Conservation (phyloP, 2,797 vertebrate species). For the Carapus acus region DNA sequence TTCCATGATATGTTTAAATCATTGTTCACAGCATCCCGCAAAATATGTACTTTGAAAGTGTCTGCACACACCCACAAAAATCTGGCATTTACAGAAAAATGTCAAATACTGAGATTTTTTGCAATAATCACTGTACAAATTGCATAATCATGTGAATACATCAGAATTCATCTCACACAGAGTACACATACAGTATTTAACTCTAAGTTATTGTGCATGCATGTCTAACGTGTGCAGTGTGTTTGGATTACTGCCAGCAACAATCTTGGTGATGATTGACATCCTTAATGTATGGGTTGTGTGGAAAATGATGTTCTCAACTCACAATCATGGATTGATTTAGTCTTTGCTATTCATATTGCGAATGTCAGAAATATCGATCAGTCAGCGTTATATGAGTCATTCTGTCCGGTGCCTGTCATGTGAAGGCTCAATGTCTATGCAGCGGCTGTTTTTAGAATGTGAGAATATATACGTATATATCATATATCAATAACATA, state of each 20-base stretch:
- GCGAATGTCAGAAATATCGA: constrained; percentile 13
- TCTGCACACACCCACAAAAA: constrained; percentile 56
- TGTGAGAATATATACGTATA: constrained; percentile 3
- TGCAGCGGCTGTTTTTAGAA: constrained; percentile 18
- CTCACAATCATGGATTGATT: constrained; percentile 6
- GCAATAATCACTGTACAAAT: constrained; percentile 64
- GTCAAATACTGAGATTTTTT: constrained; percentile 55
- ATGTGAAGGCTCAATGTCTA: too few relatives aligned
- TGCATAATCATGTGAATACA: constrained; percentile 71
- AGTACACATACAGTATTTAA: constrained; percentile 51
- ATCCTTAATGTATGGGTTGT: constrained; percentile 16
- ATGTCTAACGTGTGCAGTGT: constrained; percentile 49
- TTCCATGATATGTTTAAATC: constrained; percentile 64
- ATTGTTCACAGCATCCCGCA: constrained; percentile 57
- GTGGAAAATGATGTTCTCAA: constrained; percentile 12
- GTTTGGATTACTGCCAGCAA: constrained; percentile 3
- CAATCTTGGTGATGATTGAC: constrained; percentile 30
- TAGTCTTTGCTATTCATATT: constrained; percentile 28
- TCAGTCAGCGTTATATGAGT: background rate
- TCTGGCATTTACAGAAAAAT: constrained; percentile 57
- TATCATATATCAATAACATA: too few relatives aligned
- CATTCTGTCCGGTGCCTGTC: constrained; percentile 6
- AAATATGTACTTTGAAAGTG: constrained; percentile 45
- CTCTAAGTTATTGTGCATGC: constrained; percentile 53
- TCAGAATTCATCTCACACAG: constrained; percentile 49